Percentiles rank a stretch among this genome's conserved stretches.
phyloP scores from a whole-genome alignment of 2,113 vertebrate species.

The Paradoxurus hermaphroditus region DNA sequence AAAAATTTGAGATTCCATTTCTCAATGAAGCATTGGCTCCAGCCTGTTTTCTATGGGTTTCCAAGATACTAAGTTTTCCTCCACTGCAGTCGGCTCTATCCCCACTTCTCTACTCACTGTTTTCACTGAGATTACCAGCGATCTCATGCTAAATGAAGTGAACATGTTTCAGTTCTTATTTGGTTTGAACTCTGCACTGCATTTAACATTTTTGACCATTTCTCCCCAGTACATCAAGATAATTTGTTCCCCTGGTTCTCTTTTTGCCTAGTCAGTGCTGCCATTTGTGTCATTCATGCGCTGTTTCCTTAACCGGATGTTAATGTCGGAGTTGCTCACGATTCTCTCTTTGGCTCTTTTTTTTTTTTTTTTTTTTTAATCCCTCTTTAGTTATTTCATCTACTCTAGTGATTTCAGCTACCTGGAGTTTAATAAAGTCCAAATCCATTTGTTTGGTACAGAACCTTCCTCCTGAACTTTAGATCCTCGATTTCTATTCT shows the following conservation, averaged over 20 bases:
- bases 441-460: conserved; percentile 2
- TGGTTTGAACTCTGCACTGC: not conserved
- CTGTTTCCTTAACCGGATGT: not conserved
- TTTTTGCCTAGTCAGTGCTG: not conserved
- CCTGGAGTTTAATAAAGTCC: not conserved
- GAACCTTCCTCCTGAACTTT: not conserved
- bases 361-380: not conserved
- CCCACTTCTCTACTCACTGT: not conserved
- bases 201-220: not conserved
- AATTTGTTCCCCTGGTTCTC: not conserved
- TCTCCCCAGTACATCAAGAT: not conserved
- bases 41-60: not conserved
- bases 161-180: not conserved
- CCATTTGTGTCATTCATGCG: not conserved
- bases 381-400: not conserved
- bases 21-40: not conserved
- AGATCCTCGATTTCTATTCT: not conserved
- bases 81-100: not conserved
- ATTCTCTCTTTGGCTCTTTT: not conserved
- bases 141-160: not conserved
- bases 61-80: not conserved
- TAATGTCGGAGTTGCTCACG: not conserved
- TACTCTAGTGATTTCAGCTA: not conserved
- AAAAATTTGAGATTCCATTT: not conserved
- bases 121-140: not conserved